These are phyloP conservation scores for Cichladusa arquata DNA, from an alignment of 2,113 vertebrate species.

Conservation along the genomic window DNA sequence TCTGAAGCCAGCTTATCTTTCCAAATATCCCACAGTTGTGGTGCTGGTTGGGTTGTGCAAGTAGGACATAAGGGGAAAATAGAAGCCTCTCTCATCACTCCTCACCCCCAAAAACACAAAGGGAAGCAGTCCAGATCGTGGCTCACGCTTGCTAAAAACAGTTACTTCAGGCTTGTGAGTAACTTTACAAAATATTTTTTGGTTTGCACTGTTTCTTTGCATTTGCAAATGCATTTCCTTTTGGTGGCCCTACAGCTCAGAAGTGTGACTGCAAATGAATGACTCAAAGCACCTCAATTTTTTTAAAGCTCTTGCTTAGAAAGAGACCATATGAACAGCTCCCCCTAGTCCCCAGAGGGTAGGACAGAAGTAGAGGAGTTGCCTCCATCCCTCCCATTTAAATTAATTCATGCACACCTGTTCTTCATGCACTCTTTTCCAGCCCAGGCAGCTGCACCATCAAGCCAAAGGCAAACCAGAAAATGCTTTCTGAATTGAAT, in stretches of 20 bases:
- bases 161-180: neutral
- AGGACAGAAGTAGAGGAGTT: neutral
- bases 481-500: neutral
- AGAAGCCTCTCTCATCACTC: neutral
- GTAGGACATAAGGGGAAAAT: rapidly evolving
- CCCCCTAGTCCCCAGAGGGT: neutral
- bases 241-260: neutral
- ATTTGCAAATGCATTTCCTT: neutral
- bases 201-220: neutral
- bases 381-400: neutral
- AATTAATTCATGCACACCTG: neutral
- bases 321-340: neutral
- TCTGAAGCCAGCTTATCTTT: neutral
- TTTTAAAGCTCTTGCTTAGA: neutral
- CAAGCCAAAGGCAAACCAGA: neutral
- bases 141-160: neutral
- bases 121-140: neutral
- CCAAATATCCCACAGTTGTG: neutral
- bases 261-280: neutral
- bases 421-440: neutral
- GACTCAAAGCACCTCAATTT: neutral
- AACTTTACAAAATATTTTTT: neutral
- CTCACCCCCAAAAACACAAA: neutral
- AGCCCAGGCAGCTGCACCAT: neutral
- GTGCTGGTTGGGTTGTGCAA: neutral